These are phyloP conservation scores for Ceyx melanurus DNA, from an alignment of 2,113 vertebrate genomes.

Conservation along the genomic window DNA sequence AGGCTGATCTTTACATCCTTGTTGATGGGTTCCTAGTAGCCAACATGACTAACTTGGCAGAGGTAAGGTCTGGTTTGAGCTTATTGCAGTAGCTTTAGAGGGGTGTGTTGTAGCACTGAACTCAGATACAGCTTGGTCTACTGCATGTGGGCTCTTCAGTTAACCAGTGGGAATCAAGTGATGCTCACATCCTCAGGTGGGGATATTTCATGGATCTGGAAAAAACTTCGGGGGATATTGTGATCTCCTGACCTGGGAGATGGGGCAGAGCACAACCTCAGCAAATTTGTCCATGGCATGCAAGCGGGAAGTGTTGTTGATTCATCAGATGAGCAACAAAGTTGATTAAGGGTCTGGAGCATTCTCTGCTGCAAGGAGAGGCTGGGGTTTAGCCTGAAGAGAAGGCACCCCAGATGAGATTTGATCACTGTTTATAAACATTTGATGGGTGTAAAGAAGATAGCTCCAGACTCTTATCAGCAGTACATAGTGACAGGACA, in stretches of 20 bases:
- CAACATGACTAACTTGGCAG: not conserved
- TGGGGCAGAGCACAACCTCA: not conserved
- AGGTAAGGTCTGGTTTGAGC: accelerated
- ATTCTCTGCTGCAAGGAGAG: not conserved
- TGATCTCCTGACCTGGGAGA: not conserved
- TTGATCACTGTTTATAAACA: not conserved
- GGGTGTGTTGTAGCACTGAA: not conserved
- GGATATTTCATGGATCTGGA: not conserved
- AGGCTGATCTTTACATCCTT: accelerated
- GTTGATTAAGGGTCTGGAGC: not conserved
- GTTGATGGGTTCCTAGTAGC: not conserved
- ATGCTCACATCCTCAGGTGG: not conserved
- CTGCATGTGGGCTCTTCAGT: not conserved
- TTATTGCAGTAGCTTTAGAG: not conserved
- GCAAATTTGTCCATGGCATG: no score
- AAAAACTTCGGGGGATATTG: not conserved
- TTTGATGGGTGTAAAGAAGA: not conserved
- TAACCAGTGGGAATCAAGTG: not conserved
- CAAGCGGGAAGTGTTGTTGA: not conserved
- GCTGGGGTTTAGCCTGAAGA: not conserved
- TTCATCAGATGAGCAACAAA: not conserved
- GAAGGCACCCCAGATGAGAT: not conserved
- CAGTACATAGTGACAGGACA: not conserved
- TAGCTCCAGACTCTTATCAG: not conserved
- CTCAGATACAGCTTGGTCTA: accelerated